Percentiles rank a stretch among this genome's conserved stretches.
These are phyloP conservation scores for western clawed frog (Xenopus tropicalis) DNA, from an alignment of 2,113 vertebrate species.

Conservation along the genomic window DNA sequence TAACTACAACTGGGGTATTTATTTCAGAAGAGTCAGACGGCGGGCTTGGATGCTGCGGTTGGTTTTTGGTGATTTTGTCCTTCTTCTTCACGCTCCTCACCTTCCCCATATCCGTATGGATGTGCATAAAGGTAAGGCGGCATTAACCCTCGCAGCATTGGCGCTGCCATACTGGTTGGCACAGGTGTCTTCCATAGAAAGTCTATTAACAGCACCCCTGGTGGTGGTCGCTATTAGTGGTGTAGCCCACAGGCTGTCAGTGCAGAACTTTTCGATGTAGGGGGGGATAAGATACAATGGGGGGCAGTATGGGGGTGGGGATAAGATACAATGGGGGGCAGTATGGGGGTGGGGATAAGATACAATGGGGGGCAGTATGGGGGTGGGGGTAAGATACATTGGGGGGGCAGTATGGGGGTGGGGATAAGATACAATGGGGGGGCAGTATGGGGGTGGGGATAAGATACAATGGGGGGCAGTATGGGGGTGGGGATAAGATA, in stretches of 20 bases:
- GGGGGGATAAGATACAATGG: too few relatives aligned
- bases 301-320: too few relatives aligned
- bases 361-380: too few relatives aligned
- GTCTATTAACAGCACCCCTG: background rate
- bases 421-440: too few relatives aligned
- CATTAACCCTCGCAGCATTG: background rate
- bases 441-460: too few relatives aligned
- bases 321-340: too few relatives aligned
- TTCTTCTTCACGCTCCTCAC: constrained; percentile 71
- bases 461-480: too few relatives aligned
- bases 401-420: too few relatives aligned
- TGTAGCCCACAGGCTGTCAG: background rate
- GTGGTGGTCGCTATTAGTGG: background rate
- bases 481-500: too few relatives aligned
- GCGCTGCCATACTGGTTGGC: background rate
- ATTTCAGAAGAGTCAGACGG: constrained; percentile 42
- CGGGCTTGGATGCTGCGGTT: constrained; percentile 75
- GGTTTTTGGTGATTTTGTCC: constrained; percentile 73
- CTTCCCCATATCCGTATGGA: constrained; percentile 85
- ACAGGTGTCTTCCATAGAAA: background rate
- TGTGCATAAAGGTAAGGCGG: constrained; percentile 88
- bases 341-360: too few relatives aligned
- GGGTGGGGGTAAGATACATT: too few relatives aligned
- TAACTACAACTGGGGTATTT: background rate
- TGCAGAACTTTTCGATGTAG: too few relatives aligned